Evolutionary conservation across 1,140 invertebrate species (phyloP).

Genomic region (Drosophila guanche): DNA sequence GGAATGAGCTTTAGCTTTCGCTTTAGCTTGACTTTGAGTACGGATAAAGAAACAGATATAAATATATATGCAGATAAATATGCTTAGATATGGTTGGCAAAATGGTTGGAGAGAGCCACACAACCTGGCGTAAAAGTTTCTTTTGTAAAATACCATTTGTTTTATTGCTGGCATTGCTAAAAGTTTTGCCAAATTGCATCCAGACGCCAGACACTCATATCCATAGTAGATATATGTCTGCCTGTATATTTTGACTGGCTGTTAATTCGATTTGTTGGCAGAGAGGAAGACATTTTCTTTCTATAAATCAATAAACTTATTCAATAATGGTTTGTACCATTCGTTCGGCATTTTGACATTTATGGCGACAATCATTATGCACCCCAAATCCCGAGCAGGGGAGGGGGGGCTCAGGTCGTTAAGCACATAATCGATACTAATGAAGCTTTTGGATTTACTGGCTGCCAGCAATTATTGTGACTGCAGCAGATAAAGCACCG

Average conservation of each 20-base stretch:
- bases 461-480: constrained; percentile 72
- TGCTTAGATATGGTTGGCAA: constrained; percentile 1
- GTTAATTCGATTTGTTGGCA: constrained; percentile 10
- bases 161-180: constrained; percentile 65
- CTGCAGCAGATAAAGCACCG: constrained; percentile 31
- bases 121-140: constrained; percentile 60
- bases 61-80: not conserved
- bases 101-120: constrained; percentile 6
- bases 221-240: constrained; percentile 3
- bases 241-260: constrained; percentile 6
- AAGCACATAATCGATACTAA: constrained; percentile 79
- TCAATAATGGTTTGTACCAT: constrained; percentile 63
- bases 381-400: not conserved
- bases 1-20: too few species aligned
- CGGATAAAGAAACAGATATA: constrained; percentile 8
- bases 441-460: constrained; percentile 74
- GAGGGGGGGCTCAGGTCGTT: constrained; percentile 42
- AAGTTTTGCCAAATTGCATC: constrained; percentile 69
- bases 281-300: constrained; percentile 19
- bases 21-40: too few species aligned
- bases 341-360: constrained; percentile 69
- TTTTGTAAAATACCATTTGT: constrained; percentile 74
- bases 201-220: constrained; percentile 30
- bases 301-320: constrained; percentile 77
- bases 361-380: constrained; percentile 77